A percentile compares a stretch with the other conserved stretches of the same genome.
Evolutionary conservation across 1,140 invertebrate genomes (phyloP).

Genomic region (Drosophila pseudoobscura): DNA sequence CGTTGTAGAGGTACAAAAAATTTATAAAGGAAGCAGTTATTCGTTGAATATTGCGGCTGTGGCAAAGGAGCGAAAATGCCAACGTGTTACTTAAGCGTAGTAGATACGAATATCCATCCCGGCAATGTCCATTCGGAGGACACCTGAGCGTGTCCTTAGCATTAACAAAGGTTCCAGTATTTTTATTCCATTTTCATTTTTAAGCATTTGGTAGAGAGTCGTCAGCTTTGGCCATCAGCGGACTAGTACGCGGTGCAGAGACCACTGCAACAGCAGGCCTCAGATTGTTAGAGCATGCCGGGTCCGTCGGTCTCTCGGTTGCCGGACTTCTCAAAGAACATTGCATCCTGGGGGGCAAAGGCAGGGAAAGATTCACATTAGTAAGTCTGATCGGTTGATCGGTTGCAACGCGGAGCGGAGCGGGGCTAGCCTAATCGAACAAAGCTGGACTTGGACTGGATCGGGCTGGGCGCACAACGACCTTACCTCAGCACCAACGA

Average conservation of each 20-base stretch:
- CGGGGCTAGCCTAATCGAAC: constrained; percentile 31
- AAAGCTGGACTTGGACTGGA: constrained; percentile 20
- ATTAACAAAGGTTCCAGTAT: constrained; percentile 8
- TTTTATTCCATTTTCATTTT: constrained; percentile 27
- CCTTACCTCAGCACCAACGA: constrained; percentile 51
- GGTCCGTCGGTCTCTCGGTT: constrained; percentile 74
- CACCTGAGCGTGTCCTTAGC: constrained; percentile 31
- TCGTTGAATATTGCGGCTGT: constrained; percentile 24
- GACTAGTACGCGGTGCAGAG: constrained; percentile 70
- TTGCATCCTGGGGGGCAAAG: constrained; percentile 87
- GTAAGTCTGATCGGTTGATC: not conserved
- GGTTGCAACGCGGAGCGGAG: not conserved
- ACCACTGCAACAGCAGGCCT: constrained; percentile 9
- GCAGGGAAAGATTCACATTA: not conserved
- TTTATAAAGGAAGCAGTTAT: constrained; percentile 34
- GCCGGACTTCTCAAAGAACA: constrained; percentile 88
- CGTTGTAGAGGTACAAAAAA: constrained; percentile 26
- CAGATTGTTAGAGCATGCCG: constrained; percentile 67
- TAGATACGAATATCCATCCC: constrained; percentile 24
- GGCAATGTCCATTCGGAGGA: constrained; percentile 11
- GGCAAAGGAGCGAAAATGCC: constrained; percentile 43
- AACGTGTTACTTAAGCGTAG: constrained; percentile 23
- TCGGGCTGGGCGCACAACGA: constrained; percentile 1
- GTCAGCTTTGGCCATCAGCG: constrained; percentile 52
- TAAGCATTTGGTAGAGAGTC: constrained; percentile 21